Evolutionary conservation across 2,888 invertebrate species (phyloP).

Genomic region (Falcaria lacertinaria): DNA sequence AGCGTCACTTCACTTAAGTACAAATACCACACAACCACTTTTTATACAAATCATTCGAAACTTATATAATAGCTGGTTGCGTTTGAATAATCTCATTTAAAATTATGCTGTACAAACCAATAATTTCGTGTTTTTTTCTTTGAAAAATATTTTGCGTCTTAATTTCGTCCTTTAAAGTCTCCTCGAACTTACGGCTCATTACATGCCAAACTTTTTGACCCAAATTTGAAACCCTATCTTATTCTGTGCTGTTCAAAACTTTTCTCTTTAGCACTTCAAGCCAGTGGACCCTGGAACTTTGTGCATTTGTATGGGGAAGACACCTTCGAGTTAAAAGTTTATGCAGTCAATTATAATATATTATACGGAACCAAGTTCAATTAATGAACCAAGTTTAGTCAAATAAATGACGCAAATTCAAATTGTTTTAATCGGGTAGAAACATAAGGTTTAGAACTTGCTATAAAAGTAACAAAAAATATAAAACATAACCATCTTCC

Average conservation of each 20-base stretch:
- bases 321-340: neutral
- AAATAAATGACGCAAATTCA: neutral
- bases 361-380: neutral
- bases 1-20: no score
- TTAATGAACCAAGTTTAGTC: neutral
- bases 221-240: slow-evolving; percentile 1
- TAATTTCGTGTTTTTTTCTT: neutral
- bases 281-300: neutral
- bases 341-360: neutral
- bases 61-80: no score
- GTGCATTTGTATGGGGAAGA: neutral
- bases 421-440: no score
- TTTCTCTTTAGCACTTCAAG: neutral
- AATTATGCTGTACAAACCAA: neutral
- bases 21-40: no score
- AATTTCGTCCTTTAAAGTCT: neutral
- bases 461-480: no score
- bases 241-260: neutral
- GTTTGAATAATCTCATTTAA: no score
- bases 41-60: no score
- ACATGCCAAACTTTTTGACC: neutral
- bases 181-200: neutral
- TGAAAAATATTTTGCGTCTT: neutral
- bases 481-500: neutral
- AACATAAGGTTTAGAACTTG: no score